These are phyloP conservation scores for Cyphomyrus discorhynchus DNA, from an alignment of 2,113 vertebrate species.

Conservation along the genomic window DNA sequence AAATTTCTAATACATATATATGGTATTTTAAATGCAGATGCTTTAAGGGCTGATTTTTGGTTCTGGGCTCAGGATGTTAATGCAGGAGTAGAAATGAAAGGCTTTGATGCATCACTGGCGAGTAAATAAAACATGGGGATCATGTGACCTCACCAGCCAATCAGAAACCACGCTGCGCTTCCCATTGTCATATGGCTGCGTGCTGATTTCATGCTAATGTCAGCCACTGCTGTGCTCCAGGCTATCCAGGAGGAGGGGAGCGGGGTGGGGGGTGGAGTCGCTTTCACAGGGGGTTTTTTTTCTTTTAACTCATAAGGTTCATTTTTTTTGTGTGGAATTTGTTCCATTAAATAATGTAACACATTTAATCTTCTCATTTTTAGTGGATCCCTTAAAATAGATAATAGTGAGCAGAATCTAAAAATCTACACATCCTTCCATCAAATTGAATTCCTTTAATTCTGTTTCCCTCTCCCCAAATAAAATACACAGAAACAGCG, in stretches of 20 bases:
- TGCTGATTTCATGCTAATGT: conserved; percentile 27
- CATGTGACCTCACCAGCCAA: background rate
- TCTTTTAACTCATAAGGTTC: conserved; percentile 21
- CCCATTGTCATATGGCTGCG: background rate
- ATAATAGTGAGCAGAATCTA: conserved; percentile 36
- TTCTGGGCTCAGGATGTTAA: background rate
- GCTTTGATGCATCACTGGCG: background rate
- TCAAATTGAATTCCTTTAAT: conserved; percentile 54
- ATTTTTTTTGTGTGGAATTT: conserved; percentile 34
- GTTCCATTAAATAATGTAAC: conserved; percentile 47
- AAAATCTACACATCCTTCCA: conserved; percentile 37
- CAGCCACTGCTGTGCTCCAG: conserved; percentile 10
- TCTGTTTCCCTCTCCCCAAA: conserved; percentile 9
- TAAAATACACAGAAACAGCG: conserved; percentile 44
- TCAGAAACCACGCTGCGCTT: background rate
- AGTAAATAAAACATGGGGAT: background rate
- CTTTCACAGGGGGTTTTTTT: background rate
- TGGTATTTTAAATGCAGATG: background rate
- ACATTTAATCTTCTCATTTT: conserved; percentile 46
- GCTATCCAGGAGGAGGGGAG: background rate
- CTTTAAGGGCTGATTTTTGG: background rate
- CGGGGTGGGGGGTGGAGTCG: background rate
- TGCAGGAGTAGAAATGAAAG: background rate
- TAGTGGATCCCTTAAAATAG: conserved; percentile 31
- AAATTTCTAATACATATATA: background rate